Base-by-base conservation (phyloP, 1,140 invertebrate genomes). In the Hetaerina americana region DNA sequence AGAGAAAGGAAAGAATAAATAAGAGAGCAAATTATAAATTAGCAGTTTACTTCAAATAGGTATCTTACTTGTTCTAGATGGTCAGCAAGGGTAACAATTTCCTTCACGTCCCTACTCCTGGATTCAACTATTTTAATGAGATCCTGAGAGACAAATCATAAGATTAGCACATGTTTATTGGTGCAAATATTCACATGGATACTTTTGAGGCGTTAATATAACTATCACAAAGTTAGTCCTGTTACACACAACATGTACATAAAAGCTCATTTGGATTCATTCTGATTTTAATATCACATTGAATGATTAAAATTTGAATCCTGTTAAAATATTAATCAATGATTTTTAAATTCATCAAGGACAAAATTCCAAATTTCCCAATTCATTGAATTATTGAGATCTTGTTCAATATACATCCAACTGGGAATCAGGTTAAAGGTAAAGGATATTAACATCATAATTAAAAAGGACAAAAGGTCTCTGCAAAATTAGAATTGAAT, bases 51-150 rank as follows among this genome's bases (percentile, higher is more conserved):
- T 70, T 57, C 28, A 31, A 29, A 72, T 57, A 18, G 70, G 67
- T 78, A 72, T 84, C 90, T 92, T 92, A 92, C 90, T 92, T 92
- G 90, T 82, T 92, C 90, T 80, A 93, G 86, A 77, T 89, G 87
- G 83, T 92, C 90, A 79, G 89, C 87, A 80, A 91, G 85, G 77
- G 83, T 84, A 79, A 89, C 85, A 79, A 91, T 85, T 80, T 91
- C 89, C 80, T 86, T 86, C 77, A 92, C 84, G 82, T 89, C 88
- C 83, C 84, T 86, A 80, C 85, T 87, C 78, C 85, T 86, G 76
- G 85, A 85, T 82, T 92, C 88, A 82, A 90, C 86, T 79, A 86
- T 81, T 83, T 89, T 90, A 86, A 86, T 84, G 78, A 91, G 86
- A 80, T 90, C 90, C 90, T 93, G 81, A 76, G 73, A 70, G 72